Conservation (phyloP, 2,888 invertebrate genomes). For the Nomada ruficornis region DNA sequence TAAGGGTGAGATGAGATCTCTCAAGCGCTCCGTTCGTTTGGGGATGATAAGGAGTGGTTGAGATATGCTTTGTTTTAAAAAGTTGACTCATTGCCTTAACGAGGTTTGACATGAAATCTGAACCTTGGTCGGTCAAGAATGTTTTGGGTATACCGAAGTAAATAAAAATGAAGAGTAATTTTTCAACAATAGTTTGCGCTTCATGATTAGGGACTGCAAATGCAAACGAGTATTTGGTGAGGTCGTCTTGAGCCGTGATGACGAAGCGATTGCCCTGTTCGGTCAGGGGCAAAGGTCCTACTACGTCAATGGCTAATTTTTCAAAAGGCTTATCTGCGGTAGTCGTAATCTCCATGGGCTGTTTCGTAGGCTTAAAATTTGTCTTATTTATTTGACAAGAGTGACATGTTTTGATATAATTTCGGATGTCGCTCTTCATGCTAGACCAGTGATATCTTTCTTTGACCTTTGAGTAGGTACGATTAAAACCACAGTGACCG, state of each 20-base stretch:
- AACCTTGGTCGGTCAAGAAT: too few species aligned
- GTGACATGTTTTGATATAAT: neutral
- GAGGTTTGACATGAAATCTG: too few species aligned
- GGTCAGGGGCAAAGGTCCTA: conserved; percentile 21
- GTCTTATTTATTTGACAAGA: conserved; percentile 20
- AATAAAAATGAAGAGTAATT: conserved; percentile 4
- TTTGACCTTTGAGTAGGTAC: too few species aligned
- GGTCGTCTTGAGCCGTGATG: too few species aligned
- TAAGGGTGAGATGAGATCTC: conserved; percentile 17
- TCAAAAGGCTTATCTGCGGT: conserved; percentile 17
- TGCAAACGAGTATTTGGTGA: too few species aligned
- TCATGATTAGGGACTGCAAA: too few species aligned
- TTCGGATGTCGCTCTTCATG: neutral
- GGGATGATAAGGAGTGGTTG: too few species aligned
- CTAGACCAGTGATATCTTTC: neutral
- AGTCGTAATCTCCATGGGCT: neutral
- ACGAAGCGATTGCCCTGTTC: neutral
- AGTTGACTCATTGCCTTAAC: too few species aligned
- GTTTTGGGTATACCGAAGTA: too few species aligned
- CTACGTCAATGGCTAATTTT: conserved; percentile 24
- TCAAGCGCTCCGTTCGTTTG: too few species aligned
- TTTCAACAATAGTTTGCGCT: conserved; percentile 8
- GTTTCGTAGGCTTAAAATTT: conserved; percentile 23
- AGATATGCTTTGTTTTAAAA: too few species aligned
- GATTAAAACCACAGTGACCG: too few species aligned